phyloP scores from a whole-genome alignment of 1,140 invertebrate species.

The Eriosoma lanigerum region DNA sequence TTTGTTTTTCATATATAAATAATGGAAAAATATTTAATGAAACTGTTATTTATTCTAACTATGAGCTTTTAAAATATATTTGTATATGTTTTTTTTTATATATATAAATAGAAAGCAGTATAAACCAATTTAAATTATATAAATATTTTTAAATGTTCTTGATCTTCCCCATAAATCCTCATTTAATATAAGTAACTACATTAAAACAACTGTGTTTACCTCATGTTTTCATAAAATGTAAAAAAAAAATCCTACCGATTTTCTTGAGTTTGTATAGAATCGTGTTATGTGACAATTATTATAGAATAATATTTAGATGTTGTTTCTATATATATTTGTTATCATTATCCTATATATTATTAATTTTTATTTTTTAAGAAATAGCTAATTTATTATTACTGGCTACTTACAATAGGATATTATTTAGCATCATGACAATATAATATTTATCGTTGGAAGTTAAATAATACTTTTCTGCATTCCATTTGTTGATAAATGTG shows the following conservation, averaged over 20 bases:
- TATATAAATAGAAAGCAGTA: background rate
- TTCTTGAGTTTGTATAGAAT: background rate
- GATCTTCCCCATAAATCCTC: background rate
- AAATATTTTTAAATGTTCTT: background rate
- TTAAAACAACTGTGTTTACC: background rate
- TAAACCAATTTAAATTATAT: background rate
- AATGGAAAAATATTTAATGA: background rate
- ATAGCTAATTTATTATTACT: background rate
- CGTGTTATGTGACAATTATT: constrained; percentile 8
- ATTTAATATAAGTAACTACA: background rate
- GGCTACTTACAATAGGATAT: background rate
- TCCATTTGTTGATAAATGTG: constrained; percentile 48
- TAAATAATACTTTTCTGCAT: constrained; percentile 44
- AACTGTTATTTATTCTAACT: constrained; percentile 21
- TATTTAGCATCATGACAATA: constrained; percentile 44
- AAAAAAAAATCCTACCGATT: background rate
- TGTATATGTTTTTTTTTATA: constrained; percentile 17
- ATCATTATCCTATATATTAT: constrained; percentile 7
- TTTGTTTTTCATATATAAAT: constrained; percentile 19
- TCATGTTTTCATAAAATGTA: background rate
- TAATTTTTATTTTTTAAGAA: constrained; percentile 32
- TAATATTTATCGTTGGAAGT: constrained; percentile 8
- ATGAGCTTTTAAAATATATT: constrained; percentile 11
- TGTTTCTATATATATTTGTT: constrained; percentile 10
- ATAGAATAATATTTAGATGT: constrained; percentile 3